Evolutionary conservation across 2,797 vertebrate genomes (phyloP).

Genomic region (Cheirogaleus major): DNA sequence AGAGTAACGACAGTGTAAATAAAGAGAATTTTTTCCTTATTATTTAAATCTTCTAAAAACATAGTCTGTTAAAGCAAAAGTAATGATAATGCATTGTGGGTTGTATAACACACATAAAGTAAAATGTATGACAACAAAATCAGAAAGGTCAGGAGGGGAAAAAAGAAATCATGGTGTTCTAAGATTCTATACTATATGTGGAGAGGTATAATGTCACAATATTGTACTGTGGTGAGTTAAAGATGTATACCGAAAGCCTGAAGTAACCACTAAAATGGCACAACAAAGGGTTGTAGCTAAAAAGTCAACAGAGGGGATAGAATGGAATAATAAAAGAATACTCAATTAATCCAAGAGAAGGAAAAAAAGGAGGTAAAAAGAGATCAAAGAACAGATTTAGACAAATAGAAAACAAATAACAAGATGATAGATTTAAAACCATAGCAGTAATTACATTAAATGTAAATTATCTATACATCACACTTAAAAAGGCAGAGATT

Average conservation of each 20-base stretch:
- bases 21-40: not conserved
- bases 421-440: too few species aligned
- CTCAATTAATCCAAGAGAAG: not conserved
- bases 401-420: too few species aligned
- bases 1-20: not conserved
- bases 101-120: not conserved
- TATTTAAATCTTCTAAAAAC: not conserved
- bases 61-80: not conserved
- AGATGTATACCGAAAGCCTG: not conserved
- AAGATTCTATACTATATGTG: not conserved
- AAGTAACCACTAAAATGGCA: not conserved
- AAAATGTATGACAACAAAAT: not conserved
- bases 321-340: not conserved
- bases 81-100: not conserved
- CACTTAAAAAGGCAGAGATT: too few species aligned
- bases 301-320: not conserved
- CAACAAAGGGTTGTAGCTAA: not conserved
- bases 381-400: not conserved
- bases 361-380: not conserved
- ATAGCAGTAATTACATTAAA: too few species aligned
- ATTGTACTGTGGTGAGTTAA: not conserved
- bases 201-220: not conserved
- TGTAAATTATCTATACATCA: too few species aligned
- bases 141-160: not conserved
- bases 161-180: not conserved